phyloP scores from a whole-genome alignment of 2,888 invertebrate species.

The Oligia strigilis region DNA sequence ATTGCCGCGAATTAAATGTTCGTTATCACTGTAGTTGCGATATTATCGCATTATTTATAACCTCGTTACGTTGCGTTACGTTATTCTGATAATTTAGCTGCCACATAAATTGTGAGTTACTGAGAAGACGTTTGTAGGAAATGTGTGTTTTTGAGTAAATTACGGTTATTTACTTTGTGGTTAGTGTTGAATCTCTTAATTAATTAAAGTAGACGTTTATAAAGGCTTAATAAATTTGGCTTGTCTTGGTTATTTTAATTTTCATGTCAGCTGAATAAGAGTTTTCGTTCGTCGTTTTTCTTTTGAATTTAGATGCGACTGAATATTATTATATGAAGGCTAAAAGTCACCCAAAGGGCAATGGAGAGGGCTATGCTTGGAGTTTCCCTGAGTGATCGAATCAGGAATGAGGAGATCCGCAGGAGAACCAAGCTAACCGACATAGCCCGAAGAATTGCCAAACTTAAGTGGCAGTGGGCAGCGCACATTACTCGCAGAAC shows the following conservation, averaged over 20 bases:
- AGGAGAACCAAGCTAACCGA: no score
- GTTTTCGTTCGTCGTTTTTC: neutral
- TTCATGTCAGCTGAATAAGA: neutral
- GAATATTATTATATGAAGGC: no score
- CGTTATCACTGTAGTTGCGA: slow-evolving; percentile 52
- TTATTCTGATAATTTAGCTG: slow-evolving; percentile 60
- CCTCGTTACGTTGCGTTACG: slow-evolving; percentile 49
- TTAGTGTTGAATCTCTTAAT: slow-evolving; percentile 18
- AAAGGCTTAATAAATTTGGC: slow-evolving; percentile 14
- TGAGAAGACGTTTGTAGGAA: slow-evolving; percentile 21
- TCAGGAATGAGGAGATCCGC: no score
- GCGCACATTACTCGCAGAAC: no score
- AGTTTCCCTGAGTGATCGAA: no score
- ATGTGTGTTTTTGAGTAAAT: slow-evolving; percentile 37
- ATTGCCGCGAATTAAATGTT: slow-evolving; percentile 58
- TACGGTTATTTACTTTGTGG: slow-evolving; percentile 32
- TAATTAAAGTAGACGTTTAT: slow-evolving; percentile 37
- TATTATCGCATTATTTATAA: slow-evolving; percentile 56
- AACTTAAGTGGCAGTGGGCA: no score
- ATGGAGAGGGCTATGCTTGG: no score
- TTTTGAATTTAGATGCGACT: neutral
- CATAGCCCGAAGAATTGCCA: no score
- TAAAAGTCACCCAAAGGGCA: no score
- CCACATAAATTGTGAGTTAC: slow-evolving; percentile 46
- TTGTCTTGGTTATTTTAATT: slow-evolving; percentile 8